Base-by-base conservation (phyloP, 2,113 vertebrate genomes). In the Vireo altiloquus region DNA sequence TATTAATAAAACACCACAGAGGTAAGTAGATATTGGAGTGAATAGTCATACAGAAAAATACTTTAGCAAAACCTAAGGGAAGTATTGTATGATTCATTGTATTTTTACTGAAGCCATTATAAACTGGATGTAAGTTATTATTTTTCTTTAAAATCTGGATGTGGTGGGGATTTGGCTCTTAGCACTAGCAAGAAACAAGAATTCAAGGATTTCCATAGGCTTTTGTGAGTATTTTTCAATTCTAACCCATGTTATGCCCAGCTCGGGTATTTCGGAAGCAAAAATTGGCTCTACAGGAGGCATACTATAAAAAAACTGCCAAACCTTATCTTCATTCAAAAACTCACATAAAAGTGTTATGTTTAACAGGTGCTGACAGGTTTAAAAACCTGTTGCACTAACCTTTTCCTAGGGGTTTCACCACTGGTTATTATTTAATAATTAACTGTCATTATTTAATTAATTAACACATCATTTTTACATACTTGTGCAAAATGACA, bases 1-100 rank as follows among this genome's bases (percentile, higher is more conserved):
- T 90, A 75, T 92, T 93, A 92, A 89, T 94, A 96, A 96, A 75
- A 35, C 69, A 78, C 76, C 53, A 39, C 57, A 39, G 80, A 89
- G 89, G 88, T 94, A 96, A 96, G 88, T 94, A 74, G 56, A 10
- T 92, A 89, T 35, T 81, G 59, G 40, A 74, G 27, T 64, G 65
- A 91, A 75, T 40, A 91, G 56, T 89, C 69, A 68, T 63, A 56
- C 40, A 75, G 71, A 64, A 93, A 90, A 92, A 83, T 70, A 66
- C 53, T 94, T 88, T 1, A 81, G 40, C 61, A 88, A 86, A 95
- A 93, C 61, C 56, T 68, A 64, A 82, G 60, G 71, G 80, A 90
- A 68, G 22, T 94, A 77, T 46, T 83, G 12, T 44, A 37, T 94
- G 85, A 86, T 50, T 88, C 80, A 78, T 60, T 90, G 72, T 88